A percentile compares a stretch with the other conserved stretches of the same genome.
phyloP scores from a whole-genome alignment of 2,113 vertebrate genomes.

The Donacobius atricapilla region DNA sequence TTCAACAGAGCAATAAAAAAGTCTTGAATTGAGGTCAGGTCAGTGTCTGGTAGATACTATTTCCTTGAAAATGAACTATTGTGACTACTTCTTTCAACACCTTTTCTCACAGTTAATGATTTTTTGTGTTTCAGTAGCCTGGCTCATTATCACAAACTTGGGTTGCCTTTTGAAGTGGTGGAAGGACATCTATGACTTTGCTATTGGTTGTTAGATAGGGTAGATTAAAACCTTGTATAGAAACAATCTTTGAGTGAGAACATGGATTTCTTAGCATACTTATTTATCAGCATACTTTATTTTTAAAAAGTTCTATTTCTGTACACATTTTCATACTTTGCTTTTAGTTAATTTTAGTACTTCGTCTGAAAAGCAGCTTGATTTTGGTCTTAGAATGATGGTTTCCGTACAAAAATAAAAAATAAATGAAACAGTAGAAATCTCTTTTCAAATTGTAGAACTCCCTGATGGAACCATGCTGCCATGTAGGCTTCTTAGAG shows the following conservation, averaged over 20 bases:
- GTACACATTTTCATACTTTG: background rate
- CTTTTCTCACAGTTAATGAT: background rate
- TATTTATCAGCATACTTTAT: background rate
- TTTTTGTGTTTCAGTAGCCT: background rate
- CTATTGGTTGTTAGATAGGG: background rate
- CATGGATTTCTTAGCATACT: background rate
- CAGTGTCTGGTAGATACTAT: accelerated
- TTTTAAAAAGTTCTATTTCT: background rate
- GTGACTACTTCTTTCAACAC: background rate
- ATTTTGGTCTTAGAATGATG: background rate
- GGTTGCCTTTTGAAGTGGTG: background rate
- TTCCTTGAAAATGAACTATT: background rate
- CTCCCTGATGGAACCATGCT: background rate
- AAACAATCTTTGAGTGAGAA: background rate
- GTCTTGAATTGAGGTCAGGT: background rate
- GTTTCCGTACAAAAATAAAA: background rate
- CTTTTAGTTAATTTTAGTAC: background rate
- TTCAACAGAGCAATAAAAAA: background rate
- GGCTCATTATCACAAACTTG: background rate
- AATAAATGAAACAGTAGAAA: background rate
- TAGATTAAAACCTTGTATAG: background rate
- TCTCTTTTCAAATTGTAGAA: background rate
- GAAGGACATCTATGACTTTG: background rate
- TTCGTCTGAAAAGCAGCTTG: background rate
- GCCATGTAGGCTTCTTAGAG: background rate